These are phyloP conservation scores for Papilio glaucus DNA, from an alignment of 1,140 invertebrate species.

Conservation along the genomic window DNA sequence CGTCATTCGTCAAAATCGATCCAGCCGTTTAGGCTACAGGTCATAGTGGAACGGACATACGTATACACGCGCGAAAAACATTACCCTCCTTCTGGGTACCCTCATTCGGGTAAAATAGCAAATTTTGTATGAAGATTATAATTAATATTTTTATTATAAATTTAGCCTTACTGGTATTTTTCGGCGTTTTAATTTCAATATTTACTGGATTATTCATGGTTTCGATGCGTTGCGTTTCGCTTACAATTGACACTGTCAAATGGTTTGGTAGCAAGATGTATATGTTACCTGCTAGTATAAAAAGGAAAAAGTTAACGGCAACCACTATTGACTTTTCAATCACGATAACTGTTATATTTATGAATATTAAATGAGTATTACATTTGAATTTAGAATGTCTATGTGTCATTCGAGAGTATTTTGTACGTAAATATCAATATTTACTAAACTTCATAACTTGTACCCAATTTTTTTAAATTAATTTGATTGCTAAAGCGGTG, in stretches of 20 bases:
- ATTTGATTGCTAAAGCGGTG: too few species aligned
- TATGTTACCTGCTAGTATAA: background rate
- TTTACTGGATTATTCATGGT: background rate
- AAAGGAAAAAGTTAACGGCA: background rate
- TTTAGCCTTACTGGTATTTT: background rate
- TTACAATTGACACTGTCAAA: background rate
- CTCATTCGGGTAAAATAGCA: too few species aligned
- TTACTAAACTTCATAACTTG: background rate
- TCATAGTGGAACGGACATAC: too few species aligned
- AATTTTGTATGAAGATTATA: too few species aligned
- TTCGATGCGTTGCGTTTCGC: background rate
- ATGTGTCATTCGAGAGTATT: background rate
- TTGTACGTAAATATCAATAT: background rate
- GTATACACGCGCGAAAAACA: too few species aligned
- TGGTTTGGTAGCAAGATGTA: background rate
- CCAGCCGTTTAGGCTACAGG: too few species aligned
- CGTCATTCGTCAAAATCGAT: too few species aligned
- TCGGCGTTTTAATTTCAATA: background rate
- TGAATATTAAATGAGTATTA: background rate
- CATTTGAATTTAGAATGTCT: background rate
- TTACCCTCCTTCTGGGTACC: too few species aligned
- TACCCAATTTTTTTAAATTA: too few species aligned
- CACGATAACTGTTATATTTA: background rate
- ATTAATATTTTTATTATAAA: background rate
- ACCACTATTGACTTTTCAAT: background rate